Base-by-base conservation (phyloP, 2,888 invertebrate genomes). In the Stramonita haemastoma region DNA sequence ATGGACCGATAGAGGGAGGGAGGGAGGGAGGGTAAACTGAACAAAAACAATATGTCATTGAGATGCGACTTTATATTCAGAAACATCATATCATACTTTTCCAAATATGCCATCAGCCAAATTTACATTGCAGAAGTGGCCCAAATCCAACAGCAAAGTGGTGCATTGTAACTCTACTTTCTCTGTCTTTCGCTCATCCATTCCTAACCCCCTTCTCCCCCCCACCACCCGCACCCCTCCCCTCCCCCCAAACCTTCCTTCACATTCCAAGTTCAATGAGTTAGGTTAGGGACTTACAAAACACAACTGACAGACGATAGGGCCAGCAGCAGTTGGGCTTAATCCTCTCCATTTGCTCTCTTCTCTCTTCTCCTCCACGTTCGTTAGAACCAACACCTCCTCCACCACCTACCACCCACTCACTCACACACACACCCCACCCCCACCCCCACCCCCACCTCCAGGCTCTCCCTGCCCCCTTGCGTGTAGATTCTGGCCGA, bases 401-500 rank as follows among this genome's bases (percentile, higher is more conserved):
- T n/a, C 70, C n/a, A n/a, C 77, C 77, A 19, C 26, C 73, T n/a
- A n/a, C 60, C 19, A 8, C n/a, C 66, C 26, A 66, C 26, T 17
- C 66, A 17, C 26, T 2, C 73, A 22, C 73, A n/a, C 73, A 73
- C 29, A 6, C 73, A 22, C n/a, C n/a, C 73, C 73, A 26, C 73
- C 73, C 73, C 73, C 73, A 5, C 11, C 73, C 0, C n/a, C 73
- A 26, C n/a, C 73, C 73, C 11, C n/a, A n/a, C n/a, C n/a, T 13
- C 73, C n/a, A n/a, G 8, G n/a, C 73, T 73, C n/a, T 26, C 26
- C 29, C 73, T n/a, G 26, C 11, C 34, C 77, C 77, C 77, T 79
- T 32, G 77, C 77, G 77, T 79, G 77, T 79, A 79, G 77, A 32
- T 83, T 36, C 36, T 83, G 81, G 81, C 81, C 26, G 22, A 13